Evolutionary conservation across 2,888 invertebrate genomes (phyloP), one percentile per base, ranked within the genome.

Genomic region (Drosophila kanekoi): DNA sequence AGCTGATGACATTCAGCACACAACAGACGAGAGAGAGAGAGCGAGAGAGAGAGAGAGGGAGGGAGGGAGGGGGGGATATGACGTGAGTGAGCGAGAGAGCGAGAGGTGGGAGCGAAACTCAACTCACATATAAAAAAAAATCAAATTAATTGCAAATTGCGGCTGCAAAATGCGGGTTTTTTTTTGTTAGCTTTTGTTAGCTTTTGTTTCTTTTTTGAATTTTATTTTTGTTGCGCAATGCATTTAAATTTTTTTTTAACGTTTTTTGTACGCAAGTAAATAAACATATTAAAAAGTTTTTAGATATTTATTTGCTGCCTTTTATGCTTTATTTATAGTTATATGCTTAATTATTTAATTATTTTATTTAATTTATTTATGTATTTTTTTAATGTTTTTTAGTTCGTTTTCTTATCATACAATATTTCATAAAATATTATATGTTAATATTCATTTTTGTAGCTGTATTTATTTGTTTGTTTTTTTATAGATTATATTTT

Each of bases 1-100:
- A 74, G 81, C 73, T 66, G 78, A 72, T 83, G 82, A 83, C 82
- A 83, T 83, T 81, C 72, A 81, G 59, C 60, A 41, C 48, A 70
- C 28, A 28, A 28, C 28, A 8, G 8, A 28, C 2, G 13, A 16
- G n/a, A 10, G 23, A 32, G 14, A n/a, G 28, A 11, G 13, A 2
- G 16, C 18, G 16, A 13, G n/a, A 38, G 10, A 3, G 20, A 3
- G 9, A 20, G 11, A 10, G 18, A 8, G 35, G n/a, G 10, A 4
- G 43, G 16, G 13, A 11, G 28, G 4, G 16, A 9, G 1, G 3
- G 13, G 28, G 16, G 14, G 1, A 5, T 5, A 23, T 23, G 23
- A 23, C 23, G 23, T 23, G 16, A 23, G 16, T 10, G n/a, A 38
- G 10, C 1, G 20, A 3, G 9, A 20, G 11, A 10, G 18, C 8